Conservation (phyloP, 2,113 vertebrate species). For the Chunga burmeisteri region DNA sequence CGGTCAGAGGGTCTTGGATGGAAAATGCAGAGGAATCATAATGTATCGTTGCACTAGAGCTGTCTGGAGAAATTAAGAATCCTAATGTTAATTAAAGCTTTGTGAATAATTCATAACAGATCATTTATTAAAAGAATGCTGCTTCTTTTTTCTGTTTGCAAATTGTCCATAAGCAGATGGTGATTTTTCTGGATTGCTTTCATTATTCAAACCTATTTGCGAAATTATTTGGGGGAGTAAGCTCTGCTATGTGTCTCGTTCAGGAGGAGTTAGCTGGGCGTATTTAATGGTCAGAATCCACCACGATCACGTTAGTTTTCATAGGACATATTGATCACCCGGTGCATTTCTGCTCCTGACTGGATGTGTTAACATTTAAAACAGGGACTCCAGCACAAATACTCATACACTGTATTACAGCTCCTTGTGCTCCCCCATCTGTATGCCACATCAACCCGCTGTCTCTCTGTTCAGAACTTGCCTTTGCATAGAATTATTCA, state of each 20-base stretch:
- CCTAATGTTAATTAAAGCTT: conserved; percentile 35
- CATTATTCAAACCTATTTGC: conserved; percentile 25
- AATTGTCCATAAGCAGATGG: conserved; percentile 58
- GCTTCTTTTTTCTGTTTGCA: conserved; percentile 25
- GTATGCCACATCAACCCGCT: background rate
- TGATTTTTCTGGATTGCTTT: conserved; percentile 1
- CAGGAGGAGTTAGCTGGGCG: background rate
- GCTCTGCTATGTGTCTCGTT: background rate
- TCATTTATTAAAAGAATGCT: background rate
- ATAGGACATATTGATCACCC: background rate
- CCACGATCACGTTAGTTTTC: background rate
- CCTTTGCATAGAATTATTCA: conserved; percentile 30
- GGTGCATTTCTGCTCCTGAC: background rate
- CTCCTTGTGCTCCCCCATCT: conserved; percentile 21
- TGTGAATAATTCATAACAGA: conserved; percentile 54
- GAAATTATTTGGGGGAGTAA: conserved; percentile 13
- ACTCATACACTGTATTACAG: background rate
- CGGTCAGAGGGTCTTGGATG: background rate
- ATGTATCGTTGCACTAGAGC: background rate
- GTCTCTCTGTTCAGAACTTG: conserved; percentile 3
- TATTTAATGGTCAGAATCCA: background rate
- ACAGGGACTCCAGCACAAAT: background rate
- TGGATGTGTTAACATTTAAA: background rate
- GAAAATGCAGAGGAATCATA: background rate
- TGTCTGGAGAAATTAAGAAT: conserved; percentile 25